These are phyloP conservation scores for Gopherus evgoodei DNA, from an alignment of 2,113 vertebrate species.

Conservation along the genomic window DNA sequence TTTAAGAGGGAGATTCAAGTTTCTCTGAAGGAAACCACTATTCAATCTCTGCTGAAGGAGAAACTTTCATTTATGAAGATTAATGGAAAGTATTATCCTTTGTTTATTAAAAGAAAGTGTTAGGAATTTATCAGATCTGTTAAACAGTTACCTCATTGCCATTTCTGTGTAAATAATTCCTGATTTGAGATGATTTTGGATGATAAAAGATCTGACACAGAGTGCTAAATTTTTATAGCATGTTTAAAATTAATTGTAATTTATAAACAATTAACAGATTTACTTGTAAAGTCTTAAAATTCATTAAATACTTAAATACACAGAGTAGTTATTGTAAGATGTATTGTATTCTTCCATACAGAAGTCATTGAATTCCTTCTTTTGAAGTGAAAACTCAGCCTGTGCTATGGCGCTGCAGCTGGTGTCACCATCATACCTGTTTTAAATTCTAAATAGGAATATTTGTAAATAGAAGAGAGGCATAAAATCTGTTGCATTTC, in stretches of 20 bases:
- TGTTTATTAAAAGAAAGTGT: too few relatives aligned
- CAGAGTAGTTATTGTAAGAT: not conserved
- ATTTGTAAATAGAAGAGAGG: not conserved
- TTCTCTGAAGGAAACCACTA: not conserved
- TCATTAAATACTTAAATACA: not conserved
- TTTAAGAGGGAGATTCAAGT: not conserved
- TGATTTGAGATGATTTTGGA: not conserved
- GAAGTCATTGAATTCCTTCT: not conserved
- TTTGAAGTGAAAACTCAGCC: not conserved
- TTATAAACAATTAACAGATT: not conserved
- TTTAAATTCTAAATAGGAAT: not conserved
- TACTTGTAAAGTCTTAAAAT: not conserved
- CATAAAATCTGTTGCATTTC: not conserved
- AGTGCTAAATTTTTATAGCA: not conserved
- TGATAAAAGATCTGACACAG: not conserved
- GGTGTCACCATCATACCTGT: not conserved
- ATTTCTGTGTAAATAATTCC: not conserved
- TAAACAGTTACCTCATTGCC: not conserved
- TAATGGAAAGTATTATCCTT: not conserved
- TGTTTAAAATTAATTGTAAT: not conserved
- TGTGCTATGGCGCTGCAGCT: not conserved
- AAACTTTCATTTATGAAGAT: not conserved
- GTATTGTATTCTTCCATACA: fast-evolving
- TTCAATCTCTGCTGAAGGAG: not conserved
- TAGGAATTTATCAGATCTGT: not conserved